These are phyloP conservation scores for Neodontobutis hainanensis DNA, from an alignment of 2,113 vertebrate genomes.

Conservation along the genomic window DNA sequence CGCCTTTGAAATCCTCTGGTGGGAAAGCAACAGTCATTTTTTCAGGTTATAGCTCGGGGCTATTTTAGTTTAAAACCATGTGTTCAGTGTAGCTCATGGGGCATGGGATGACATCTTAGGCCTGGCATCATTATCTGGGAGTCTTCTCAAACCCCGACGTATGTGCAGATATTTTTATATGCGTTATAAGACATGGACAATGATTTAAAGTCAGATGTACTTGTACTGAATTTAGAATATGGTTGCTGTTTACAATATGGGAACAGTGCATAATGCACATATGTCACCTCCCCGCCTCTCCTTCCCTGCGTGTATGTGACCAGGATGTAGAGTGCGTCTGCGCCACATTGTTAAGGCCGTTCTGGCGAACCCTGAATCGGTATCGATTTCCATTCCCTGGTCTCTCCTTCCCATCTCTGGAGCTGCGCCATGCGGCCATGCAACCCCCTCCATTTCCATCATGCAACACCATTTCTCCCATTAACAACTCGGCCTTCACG, in stretches of 20 bases:
- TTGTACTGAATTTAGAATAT: neutral
- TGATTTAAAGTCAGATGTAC: neutral
- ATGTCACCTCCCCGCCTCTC: constrained; percentile 42
- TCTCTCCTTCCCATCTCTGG: constrained; percentile 75
- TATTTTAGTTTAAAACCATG: constrained; percentile 60
- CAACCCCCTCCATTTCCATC: constrained; percentile 47
- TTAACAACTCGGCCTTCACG: constrained; percentile 67
- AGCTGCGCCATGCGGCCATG: constrained; percentile 67
- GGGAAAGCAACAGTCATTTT: constrained; percentile 72
- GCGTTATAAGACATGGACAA: neutral
- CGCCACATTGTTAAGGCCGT: constrained; percentile 76
- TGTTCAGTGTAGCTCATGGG: constrained; percentile 32
- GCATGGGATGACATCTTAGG: constrained; percentile 55
- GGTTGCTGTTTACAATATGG: neutral
- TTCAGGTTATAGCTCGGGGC: constrained; percentile 66
- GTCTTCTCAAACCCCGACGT: neutral
- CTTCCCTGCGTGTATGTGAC: constrained; percentile 63
- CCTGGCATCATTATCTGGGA: constrained; percentile 43
- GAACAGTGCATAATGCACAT: constrained; percentile 15
- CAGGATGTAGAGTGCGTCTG: constrained; percentile 70
- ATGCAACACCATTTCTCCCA: constrained; percentile 69
- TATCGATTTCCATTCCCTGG: constrained; percentile 78
- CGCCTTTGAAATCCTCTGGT: constrained; percentile 65
- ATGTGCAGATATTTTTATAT: constrained; percentile 19
- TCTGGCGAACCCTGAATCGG: constrained; percentile 77